A percentile compares a stretch with the other conserved stretches of the same genome.
Conservation (phyloP, 2,113 vertebrate genomes). For the Psephotus haematonotus region DNA sequence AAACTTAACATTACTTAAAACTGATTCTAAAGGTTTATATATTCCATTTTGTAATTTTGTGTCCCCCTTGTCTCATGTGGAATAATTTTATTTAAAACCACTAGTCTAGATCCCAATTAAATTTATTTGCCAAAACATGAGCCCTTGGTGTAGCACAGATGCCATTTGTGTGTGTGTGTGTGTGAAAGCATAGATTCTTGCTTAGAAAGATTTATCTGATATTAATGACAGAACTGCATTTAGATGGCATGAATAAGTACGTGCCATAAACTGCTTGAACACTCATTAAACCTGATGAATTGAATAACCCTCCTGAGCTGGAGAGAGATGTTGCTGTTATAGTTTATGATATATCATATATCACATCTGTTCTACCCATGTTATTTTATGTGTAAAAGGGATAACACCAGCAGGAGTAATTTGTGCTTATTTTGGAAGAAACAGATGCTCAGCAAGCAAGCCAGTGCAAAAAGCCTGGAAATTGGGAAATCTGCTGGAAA, state of each 20-base stretch:
- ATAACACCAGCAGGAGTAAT: background rate
- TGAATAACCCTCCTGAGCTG: constrained; percentile 52
- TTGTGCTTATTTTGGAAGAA: constrained; percentile 7
- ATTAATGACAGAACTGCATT: constrained; percentile 44
- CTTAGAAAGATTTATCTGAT: constrained; percentile 42
- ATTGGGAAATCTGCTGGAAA: background rate
- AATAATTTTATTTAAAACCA: background rate
- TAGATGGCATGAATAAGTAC: constrained; percentile 33
- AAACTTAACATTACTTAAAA: too few relatives aligned
- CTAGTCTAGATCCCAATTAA: background rate
- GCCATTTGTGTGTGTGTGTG: background rate
- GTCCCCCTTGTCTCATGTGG: background rate
- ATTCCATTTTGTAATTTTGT: too few relatives aligned
- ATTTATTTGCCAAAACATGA: background rate
- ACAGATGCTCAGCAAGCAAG: background rate
- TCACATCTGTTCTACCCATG: constrained; percentile 6
- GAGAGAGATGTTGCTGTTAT: constrained; percentile 2
- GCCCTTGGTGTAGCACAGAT: background rate
- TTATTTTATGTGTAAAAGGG: constrained; percentile 3
- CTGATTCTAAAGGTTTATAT: too few relatives aligned
- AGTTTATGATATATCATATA: constrained; percentile 34
- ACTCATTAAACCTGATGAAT: constrained; percentile 56
- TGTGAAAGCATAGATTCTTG: background rate
- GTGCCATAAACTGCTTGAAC: constrained; percentile 54
- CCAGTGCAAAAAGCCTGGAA: background rate